Evolutionary conservation across 2,888 invertebrate species (phyloP).

Genomic region (Polydrusus cervinus): DNA sequence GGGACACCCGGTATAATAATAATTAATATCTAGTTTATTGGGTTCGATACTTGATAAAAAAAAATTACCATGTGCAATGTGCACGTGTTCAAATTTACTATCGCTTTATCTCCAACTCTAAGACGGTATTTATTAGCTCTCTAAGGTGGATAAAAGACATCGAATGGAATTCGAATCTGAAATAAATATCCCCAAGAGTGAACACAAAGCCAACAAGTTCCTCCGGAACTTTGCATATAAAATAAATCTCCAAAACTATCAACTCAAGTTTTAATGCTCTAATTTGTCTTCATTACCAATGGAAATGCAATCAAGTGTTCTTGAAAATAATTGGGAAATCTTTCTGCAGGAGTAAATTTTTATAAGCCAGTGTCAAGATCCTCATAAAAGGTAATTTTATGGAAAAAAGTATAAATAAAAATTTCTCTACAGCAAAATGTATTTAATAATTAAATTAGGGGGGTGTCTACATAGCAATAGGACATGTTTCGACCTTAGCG

Average conservation of each 20-base stretch:
- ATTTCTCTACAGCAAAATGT: too few species aligned
- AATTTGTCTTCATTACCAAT: constrained; percentile 66
- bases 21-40: too few species aligned
- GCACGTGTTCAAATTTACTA: not conserved
- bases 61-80: too few species aligned
- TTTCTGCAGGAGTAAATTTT: constrained; percentile 55
- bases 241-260: constrained; percentile 63
- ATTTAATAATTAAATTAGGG: too few species aligned
- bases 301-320: constrained; percentile 65
- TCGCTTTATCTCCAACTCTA: too few species aligned
- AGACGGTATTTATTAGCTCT: too few species aligned
- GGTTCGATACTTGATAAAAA: too few species aligned
- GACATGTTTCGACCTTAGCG: too few species aligned
- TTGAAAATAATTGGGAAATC: constrained; percentile 61
- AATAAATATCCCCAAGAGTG: constrained; percentile 50
- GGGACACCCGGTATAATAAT: too few species aligned
- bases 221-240: constrained; percentile 58
- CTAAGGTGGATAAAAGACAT: constrained; percentile 15
- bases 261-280: constrained; percentile 61
- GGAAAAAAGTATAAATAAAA: too few species aligned
- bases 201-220: constrained; percentile 60
- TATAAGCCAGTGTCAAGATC: constrained; percentile 48
- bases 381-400: not conserved
- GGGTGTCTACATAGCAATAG: too few species aligned
- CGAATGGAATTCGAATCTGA: constrained; percentile 35